Percentiles rank a stretch among this genome's conserved stretches.
Conservation (phyloP, 2,113 vertebrate genomes). For the Piprites chloris region DNA sequence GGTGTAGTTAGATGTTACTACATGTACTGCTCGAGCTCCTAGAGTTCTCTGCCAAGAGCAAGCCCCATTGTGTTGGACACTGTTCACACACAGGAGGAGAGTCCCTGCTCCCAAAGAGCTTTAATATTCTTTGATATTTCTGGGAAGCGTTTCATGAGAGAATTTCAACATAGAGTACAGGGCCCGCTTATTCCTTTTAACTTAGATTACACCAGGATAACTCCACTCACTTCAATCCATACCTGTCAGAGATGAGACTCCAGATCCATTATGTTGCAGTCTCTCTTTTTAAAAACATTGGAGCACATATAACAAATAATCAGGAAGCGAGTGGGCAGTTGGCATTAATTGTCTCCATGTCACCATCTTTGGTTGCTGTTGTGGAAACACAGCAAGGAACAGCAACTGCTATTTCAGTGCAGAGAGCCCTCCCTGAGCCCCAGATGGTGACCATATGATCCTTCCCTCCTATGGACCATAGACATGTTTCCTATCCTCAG, state of each 20-base stretch:
- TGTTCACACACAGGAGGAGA: conserved; percentile 34
- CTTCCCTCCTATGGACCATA: not conserved
- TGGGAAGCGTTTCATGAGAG: not conserved
- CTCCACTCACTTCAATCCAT: not conserved
- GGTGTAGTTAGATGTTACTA: conserved; percentile 56
- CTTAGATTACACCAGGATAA: not conserved
- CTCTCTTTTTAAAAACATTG: not conserved
- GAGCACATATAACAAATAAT: not conserved
- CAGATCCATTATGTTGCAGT: not conserved
- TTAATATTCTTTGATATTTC: conserved; percentile 60
- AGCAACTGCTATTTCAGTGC: not conserved
- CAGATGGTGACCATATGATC: conserved; percentile 63
- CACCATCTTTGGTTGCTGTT: conserved; percentile 32
- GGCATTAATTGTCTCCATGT: conserved; percentile 37
- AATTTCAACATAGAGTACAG: not conserved
- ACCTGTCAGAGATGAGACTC: not conserved
- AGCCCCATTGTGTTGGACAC: conserved; percentile 48
- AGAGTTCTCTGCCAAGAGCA: conserved; percentile 51
- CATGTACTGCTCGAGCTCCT: conserved; percentile 34
- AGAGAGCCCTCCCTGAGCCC: not conserved
- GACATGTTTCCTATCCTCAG: not conserved
- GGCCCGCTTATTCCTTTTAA: conserved; percentile 8
- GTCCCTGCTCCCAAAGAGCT: conserved; percentile 47
- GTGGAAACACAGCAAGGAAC: conserved; percentile 41
- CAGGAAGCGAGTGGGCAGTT: conserved; percentile 38